These are phyloP conservation scores for Neostethus bicornis DNA, from an alignment of 2,797 vertebrate genomes.

Conservation along the genomic window DNA sequence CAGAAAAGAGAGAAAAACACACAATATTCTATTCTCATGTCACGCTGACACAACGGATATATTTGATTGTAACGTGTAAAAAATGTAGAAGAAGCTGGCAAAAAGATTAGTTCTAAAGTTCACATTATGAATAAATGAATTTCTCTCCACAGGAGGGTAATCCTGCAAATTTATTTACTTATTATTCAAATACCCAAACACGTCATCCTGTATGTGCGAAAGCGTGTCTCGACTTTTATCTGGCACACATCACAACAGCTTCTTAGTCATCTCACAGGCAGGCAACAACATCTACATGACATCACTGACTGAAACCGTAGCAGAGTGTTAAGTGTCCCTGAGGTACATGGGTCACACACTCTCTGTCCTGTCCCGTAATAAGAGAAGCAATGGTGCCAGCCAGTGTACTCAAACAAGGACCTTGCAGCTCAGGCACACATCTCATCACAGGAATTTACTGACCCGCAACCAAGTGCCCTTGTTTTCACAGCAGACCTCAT, in stretches of 20 bases:
- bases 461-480: slow-evolving; percentile 54
- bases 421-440: slow-evolving; percentile 36
- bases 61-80: not conserved
- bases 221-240: slow-evolving; percentile 30
- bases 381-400: slow-evolving; percentile 60
- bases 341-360: slow-evolving; percentile 56
- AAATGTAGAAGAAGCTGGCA: not conserved
- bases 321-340: slow-evolving; percentile 62
- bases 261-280: slow-evolving; percentile 32
- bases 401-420: slow-evolving; percentile 44
- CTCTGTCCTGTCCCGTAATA: slow-evolving; percentile 59
- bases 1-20: too few species aligned
- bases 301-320: slow-evolving; percentile 67
- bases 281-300: slow-evolving; percentile 35
- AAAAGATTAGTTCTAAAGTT: not conserved
- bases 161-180: not conserved
- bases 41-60: too few species aligned
- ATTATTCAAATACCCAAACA: not conserved
- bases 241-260: slow-evolving; percentile 35
- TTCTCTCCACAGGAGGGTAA: not conserved
- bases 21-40: too few species aligned
- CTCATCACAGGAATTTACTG: slow-evolving; percentile 49
- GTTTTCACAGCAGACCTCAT: slow-evolving; percentile 50
- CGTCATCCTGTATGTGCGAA: slow-evolving; percentile 5
- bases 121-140: too few species aligned